These are phyloP conservation scores for Gambusia affinis DNA, from an alignment of 2,113 vertebrate genomes.

Conservation along the genomic window DNA sequence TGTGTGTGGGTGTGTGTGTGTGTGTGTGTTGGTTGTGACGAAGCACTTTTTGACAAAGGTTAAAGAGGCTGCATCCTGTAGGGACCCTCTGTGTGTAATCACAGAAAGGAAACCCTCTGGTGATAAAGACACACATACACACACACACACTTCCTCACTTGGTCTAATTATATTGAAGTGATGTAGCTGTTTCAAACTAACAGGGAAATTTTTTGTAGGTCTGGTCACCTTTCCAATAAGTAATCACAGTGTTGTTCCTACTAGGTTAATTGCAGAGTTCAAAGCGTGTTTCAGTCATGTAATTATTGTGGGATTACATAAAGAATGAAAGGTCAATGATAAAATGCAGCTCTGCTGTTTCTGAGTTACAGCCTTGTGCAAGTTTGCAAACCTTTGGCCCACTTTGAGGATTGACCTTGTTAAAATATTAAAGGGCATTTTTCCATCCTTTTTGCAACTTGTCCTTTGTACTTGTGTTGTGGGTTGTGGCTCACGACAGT, in stretches of 20 bases:
- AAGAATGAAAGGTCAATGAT: not conserved
- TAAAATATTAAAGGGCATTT: not conserved
- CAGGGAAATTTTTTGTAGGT: constrained; percentile 7
- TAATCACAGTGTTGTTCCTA: not conserved
- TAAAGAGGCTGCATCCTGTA: constrained; percentile 74
- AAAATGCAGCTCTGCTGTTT: not conserved
- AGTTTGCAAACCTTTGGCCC: not conserved
- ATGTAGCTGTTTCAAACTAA: constrained; percentile 51
- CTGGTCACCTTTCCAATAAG: constrained; percentile 11
- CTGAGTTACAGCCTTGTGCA: not conserved
- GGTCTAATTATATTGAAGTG: constrained; percentile 43
- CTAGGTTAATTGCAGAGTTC: constrained; percentile 21
- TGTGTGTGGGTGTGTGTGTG: constrained; percentile 14
- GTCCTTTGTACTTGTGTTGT: not conserved
- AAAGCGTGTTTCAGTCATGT: not conserved
- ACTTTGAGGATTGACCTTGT: constrained; percentile 1
- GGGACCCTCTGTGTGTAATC: constrained; percentile 76
- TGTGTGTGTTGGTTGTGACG: constrained; percentile 49
- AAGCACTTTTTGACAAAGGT: constrained; percentile 76
- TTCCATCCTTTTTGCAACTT: not conserved
- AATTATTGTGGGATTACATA: not conserved
- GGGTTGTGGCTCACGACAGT: no score
- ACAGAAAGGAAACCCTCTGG: constrained; percentile 70
- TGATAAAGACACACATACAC: constrained; percentile 51
- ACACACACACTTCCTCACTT: constrained; percentile 49